phyloP scores from a whole-genome alignment of 2,113 vertebrate species.

The cattle (Bos taurus) region ARS-UCD2.0 NC_037330.1:89110501-89111000 shows the following conservation, averaged over 20 bases:
- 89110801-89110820: not conserved
- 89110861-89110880: not conserved
- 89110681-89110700: not conserved
- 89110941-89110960: not conserved
- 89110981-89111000: not conserved
- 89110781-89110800: no score
- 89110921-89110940: not conserved
- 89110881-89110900: not conserved
- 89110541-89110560: not conserved
- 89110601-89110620: not conserved
- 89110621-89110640: not conserved
- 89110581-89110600: not conserved
- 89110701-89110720: not conserved
- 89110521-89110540: not conserved
- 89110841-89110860: not conserved
- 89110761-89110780: not conserved
- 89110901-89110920: not conserved
- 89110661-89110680: not conserved
- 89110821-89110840: accelerated
- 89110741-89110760: not conserved
- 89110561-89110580: not conserved
- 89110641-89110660: not conserved
- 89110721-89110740: not conserved
- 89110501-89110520: not conserved
- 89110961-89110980: not conserved